Conservation (phyloP, 1,140 invertebrate species). For the Daktulosphaira vitifoliae region DNA sequence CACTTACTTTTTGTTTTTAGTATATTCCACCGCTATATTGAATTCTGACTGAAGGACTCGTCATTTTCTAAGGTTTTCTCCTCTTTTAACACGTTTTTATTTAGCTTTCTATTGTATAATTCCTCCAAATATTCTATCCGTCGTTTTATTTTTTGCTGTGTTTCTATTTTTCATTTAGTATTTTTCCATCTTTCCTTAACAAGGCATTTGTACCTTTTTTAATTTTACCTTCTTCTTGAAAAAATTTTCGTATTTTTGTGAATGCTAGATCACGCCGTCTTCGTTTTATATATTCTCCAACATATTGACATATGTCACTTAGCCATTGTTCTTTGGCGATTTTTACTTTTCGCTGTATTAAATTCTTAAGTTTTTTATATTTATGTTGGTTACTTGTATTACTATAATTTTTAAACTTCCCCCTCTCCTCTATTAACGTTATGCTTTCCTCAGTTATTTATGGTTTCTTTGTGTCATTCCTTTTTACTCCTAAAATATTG, state of each 20-base stretch:
- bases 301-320: neutral
- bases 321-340: neutral
- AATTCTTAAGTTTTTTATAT: neutral
- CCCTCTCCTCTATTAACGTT: neutral
- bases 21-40: neutral
- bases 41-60: neutral
- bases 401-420: neutral
- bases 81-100: neutral
- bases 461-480: neutral
- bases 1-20: slow-evolving; percentile 5
- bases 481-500: neutral
- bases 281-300: neutral
- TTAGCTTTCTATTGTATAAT: neutral
- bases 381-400: neutral
- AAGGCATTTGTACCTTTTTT: neutral
- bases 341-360: neutral
- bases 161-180: too few species aligned
- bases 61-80: neutral
- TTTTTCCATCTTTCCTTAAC: neutral
- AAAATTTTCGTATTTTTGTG: neutral
- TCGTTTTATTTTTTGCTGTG: neutral
- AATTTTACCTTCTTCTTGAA: neutral
- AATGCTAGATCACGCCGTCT: neutral
- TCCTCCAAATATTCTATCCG: too few species aligned
- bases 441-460: neutral